Conservation (phyloP, 2,797 vertebrate genomes). For the Ataeniobius toweri region DNA sequence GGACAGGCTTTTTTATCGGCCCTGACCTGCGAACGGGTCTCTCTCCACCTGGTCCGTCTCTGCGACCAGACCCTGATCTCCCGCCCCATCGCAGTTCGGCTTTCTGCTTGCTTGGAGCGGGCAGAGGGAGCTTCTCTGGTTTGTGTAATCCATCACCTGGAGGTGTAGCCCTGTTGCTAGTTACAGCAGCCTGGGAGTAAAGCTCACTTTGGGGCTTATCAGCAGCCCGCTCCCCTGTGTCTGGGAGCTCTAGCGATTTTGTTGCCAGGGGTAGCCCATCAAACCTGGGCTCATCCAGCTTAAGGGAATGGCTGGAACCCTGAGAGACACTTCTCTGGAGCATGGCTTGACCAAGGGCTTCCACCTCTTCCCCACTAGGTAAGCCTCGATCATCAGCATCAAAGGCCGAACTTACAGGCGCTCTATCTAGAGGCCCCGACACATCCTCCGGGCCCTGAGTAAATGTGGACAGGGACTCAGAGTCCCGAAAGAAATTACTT, state of each 20-base stretch:
- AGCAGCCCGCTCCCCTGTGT: slow-evolving; percentile 82
- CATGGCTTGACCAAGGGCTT: slow-evolving; percentile 80
- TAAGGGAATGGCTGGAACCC: slow-evolving; percentile 88
- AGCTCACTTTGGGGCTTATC: slow-evolving; percentile 89
- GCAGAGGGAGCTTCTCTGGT: slow-evolving; percentile 85
- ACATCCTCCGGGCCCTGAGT: slow-evolving; percentile 84
- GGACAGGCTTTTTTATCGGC: slow-evolving; percentile 96
- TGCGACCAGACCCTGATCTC: slow-evolving; percentile 83
- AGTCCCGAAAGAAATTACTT: slow-evolving; percentile 87
- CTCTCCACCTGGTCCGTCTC: slow-evolving; percentile 87
- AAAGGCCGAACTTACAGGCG: slow-evolving; percentile 75
- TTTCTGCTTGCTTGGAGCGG: slow-evolving; percentile 87
- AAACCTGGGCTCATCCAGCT: slow-evolving; percentile 88
- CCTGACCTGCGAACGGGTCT: slow-evolving; percentile 93
- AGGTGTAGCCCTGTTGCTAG: slow-evolving; percentile 76
- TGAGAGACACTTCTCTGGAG: slow-evolving; percentile 92
- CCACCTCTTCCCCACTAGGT: slow-evolving; percentile 83
- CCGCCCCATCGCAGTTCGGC: slow-evolving; percentile 95
- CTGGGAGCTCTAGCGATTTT: slow-evolving; percentile 86
- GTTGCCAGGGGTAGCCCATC: slow-evolving; percentile 78
- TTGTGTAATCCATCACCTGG: slow-evolving; percentile 87
- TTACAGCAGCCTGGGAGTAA: slow-evolving; percentile 78
- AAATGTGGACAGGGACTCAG: slow-evolving; percentile 85
- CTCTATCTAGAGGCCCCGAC: slow-evolving; percentile 78
- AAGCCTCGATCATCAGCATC: slow-evolving; percentile 82